phyloP scores from a whole-genome alignment of 2,888 invertebrate species.

The Meteorus cinctellus region DNA sequence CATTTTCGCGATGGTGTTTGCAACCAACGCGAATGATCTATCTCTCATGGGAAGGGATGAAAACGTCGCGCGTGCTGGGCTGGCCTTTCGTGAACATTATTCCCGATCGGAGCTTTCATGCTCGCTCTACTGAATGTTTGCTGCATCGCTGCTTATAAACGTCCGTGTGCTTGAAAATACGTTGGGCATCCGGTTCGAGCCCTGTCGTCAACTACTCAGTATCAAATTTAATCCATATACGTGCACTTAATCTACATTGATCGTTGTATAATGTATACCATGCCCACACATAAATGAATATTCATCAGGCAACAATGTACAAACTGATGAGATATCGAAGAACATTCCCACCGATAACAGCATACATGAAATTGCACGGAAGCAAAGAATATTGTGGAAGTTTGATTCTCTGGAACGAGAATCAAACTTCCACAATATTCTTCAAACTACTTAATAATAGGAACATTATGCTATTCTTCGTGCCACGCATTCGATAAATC shows the following conservation, averaged over 20 bases:
- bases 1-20: conserved; percentile 10
- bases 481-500: no score
- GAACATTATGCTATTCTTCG: no score
- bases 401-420: no score
- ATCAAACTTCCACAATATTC: no score
- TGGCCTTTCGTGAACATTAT: conserved; percentile 52
- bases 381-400: no score
- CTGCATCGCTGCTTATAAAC: conserved; percentile 45
- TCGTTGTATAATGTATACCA: not conserved
- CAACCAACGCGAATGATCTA: conserved; percentile 56
- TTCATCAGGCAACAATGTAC: no score
- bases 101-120: conserved; percentile 45
- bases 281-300: not conserved
- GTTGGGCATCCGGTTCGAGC: conserved; percentile 21
- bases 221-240: conserved; percentile 1
- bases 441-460: no score
- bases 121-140: conserved; percentile 48
- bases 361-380: no score
- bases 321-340: no score
- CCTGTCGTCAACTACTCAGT: not conserved
- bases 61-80: conserved; percentile 51
- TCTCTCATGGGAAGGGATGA: conserved; percentile 53
- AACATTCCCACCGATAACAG: no score
- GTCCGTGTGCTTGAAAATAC: conserved; percentile 41
- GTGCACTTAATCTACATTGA: conserved; percentile 4